These are phyloP conservation scores for Dromas ardeola DNA, from an alignment of 2,113 vertebrate species.

Conservation along the genomic window DNA sequence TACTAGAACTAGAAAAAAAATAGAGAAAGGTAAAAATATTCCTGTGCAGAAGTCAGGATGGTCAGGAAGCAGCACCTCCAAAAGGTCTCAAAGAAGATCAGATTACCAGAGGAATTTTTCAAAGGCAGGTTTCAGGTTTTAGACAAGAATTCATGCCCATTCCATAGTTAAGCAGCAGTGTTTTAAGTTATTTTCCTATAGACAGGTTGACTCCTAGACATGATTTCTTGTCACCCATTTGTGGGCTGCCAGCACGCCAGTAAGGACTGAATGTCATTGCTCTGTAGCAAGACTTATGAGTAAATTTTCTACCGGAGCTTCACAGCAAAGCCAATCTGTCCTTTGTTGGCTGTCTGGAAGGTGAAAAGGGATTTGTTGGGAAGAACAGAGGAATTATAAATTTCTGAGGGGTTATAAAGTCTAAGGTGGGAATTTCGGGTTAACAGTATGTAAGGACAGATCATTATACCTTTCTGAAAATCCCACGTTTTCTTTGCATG, in stretches of 20 bases:
- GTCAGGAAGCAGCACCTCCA: not conserved
- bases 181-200: not conserved
- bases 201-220: not conserved
- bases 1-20: not conserved
- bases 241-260: rapidly evolving
- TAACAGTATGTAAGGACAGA: not conserved
- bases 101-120: not conserved
- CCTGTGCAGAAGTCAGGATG: not conserved
- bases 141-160: not conserved
- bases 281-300: not conserved
- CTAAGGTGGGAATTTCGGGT: not conserved
- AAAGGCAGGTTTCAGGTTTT: not conserved
- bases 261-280: not conserved
- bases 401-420: not conserved
- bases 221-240: not conserved
- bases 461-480: not conserved
- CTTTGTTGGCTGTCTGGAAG: not conserved
- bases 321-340: not conserved
- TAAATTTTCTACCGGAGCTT: not conserved
- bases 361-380: not conserved
- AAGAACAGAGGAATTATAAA: not conserved
- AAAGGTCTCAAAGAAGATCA: not conserved
- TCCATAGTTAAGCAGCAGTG: not conserved
- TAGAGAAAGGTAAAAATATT: not conserved
- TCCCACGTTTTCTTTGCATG: not conserved